A percentile compares a stretch with the other conserved stretches of the same genome.
These are phyloP conservation scores for Cossypha heuglini DNA, from an alignment of 2,797 vertebrate genomes.

Conservation along the genomic window DNA sequence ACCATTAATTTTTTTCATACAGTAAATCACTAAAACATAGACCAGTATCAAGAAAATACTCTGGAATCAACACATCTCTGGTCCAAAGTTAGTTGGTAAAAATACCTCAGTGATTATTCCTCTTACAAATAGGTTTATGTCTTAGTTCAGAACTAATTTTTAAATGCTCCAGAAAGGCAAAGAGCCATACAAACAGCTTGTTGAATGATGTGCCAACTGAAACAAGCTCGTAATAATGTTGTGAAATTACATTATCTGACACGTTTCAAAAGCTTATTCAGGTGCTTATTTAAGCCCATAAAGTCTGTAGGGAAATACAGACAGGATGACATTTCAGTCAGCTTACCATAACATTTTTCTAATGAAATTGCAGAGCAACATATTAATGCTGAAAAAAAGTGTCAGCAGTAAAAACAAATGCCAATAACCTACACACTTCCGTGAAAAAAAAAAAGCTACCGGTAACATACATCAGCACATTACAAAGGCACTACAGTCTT, in stretches of 20 bases:
- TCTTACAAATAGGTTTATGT: slow-evolving; percentile 8
- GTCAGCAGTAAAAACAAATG: slow-evolving; percentile 62
- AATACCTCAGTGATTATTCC: slow-evolving; percentile 4
- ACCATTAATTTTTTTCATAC: background rate
- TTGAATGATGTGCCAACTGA: slow-evolving; percentile 56
- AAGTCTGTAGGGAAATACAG: slow-evolving; percentile 53
- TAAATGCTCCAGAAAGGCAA: slow-evolving; percentile 43
- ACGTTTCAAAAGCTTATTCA: slow-evolving; percentile 68
- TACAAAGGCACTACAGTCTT: slow-evolving; percentile 47
- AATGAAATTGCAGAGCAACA: slow-evolving; percentile 54
- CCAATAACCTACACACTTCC: slow-evolving; percentile 53
- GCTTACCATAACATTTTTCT: slow-evolving; percentile 66
- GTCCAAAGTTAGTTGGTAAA: slow-evolving; percentile 35
- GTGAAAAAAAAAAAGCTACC: background rate
- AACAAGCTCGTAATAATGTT: slow-evolving; percentile 42
- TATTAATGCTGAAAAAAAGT: slow-evolving; percentile 57
- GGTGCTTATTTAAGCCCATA: slow-evolving; percentile 64
- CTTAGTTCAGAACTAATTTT: slow-evolving; percentile 12
- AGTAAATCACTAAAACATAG: background rate
- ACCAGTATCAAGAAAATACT: slow-evolving; percentile 23
- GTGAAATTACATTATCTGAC: slow-evolving; percentile 63
- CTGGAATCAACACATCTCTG: background rate
- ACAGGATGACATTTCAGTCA: slow-evolving; percentile 66
- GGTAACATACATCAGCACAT: slow-evolving; percentile 45
- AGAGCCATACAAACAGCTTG: slow-evolving; percentile 25